Base-by-base conservation (phyloP, 2,888 invertebrate genomes). In the Himalopsyche kuldschensis region DNA sequence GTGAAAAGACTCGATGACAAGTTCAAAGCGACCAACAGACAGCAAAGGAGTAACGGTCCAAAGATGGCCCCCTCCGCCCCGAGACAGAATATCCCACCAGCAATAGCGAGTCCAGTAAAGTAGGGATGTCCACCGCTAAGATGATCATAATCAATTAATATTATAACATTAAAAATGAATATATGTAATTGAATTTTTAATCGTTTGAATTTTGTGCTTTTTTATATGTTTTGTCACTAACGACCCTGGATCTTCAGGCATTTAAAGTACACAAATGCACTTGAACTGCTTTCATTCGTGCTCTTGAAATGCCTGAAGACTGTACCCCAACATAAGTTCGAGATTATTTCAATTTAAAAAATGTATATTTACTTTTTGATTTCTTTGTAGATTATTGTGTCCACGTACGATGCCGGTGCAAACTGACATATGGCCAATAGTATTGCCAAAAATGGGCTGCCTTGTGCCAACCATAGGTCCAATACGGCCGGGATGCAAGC, bases 1-100 rank as follows among this genome's bases (percentile, higher is more conserved):
- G 94, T 92, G 87, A 95, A 93, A 87, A 95, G 92, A 82, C 93
- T 93, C 24, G 95, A 94, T 69, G 95, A 95, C 84, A 98, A 92
- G 90, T 98, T 97, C 86, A 98, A 94, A 20, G 96, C 96, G 1
- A 99, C 99, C 90, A 99, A 96, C 81, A 99, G 94, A 88, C 97
- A 97, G 90, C 99, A 99, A 0, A 99, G 93, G 79, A 99, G 93
- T 41, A 99, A 93, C 0, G 99, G 99, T 0, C 99, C 99, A 84
- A 99, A 95, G 87, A 99, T 97, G 1, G 99, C 99, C 0, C 99
- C 99, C 90, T 99, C 97, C 82, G 98, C 95, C 0, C 99, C 99
- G 87, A 99, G 92, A 93, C 98, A 99, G 90, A 98, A 98, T 88
- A 99, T 97, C 77, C 99, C 99, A 15, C 99, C 99, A 24, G 98